Percentiles rank a stretch among this genome's conserved stretches.
Evolutionary conservation across 2,888 invertebrate species (phyloP).

Genomic region (Sinodicranocentrus sp.): DNA sequence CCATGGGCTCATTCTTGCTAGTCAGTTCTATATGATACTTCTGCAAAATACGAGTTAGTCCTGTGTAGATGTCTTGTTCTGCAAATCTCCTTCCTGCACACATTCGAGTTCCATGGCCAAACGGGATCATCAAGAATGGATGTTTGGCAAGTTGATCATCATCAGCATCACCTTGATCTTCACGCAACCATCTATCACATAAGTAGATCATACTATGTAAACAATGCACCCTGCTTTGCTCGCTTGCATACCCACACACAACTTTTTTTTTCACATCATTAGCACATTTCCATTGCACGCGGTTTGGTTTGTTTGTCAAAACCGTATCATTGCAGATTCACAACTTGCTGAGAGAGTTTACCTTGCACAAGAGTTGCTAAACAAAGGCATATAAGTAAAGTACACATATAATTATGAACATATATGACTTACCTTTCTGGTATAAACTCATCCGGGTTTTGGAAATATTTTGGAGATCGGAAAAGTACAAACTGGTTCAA

Average conservation of each 20-base stretch:
- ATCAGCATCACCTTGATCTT: conserved; percentile 71
- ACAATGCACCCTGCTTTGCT: too few relatives aligned
- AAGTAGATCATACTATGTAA: too few relatives aligned
- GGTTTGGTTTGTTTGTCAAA: too few relatives aligned
- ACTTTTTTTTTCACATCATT: background rate
- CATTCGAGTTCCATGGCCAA: conserved; percentile 81
- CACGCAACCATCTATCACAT: conserved; percentile 78
- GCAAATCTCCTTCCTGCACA: conserved; percentile 81
- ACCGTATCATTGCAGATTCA: too few relatives aligned
- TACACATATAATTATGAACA: too few relatives aligned
- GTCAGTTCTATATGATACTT: conserved; percentile 79
- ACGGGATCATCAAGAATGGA: conserved; percentile 80
- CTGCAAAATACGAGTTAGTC: conserved; percentile 79
- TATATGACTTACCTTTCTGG: conserved; percentile 78
- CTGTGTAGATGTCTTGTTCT: conserved; percentile 81
- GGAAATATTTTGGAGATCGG: conserved; percentile 78
- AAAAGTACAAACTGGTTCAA: conserved; percentile 79
- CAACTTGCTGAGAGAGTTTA: too few relatives aligned
- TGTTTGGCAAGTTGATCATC: conserved; percentile 77
- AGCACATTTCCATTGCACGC: background rate
- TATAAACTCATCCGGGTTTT: conserved; percentile 78
- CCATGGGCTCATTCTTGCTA: conserved; percentile 77
- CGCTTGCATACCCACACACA: too few relatives aligned
- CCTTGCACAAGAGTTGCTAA: too few relatives aligned
- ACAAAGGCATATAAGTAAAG: too few relatives aligned